These are phyloP conservation scores for Takifugu rubripes DNA, from an alignment of 2,797 vertebrate species.

Conservation along the genomic window DNA sequence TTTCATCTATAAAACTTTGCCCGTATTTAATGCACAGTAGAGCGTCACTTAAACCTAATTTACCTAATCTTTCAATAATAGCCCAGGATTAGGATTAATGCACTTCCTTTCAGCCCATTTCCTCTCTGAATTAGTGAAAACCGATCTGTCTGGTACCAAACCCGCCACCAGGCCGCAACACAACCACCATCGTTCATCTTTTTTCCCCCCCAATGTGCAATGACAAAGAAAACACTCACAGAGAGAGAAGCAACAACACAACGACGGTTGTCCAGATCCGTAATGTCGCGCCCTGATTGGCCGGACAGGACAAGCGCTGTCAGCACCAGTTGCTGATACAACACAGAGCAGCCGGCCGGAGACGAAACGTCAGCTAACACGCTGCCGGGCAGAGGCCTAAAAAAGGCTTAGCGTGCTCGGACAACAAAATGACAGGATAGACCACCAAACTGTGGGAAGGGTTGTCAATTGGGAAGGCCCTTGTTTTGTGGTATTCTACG, in stretches of 20 bases:
- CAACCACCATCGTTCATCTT: too few species aligned
- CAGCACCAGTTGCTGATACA: constrained; percentile 63
- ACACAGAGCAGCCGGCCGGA: constrained; percentile 53
- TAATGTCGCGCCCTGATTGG: constrained; percentile 39
- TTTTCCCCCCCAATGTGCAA: too few species aligned
- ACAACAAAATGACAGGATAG: constrained; percentile 21
- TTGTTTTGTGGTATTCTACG: too few species aligned
- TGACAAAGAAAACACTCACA: too few species aligned
- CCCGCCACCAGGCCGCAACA: constrained; percentile 4
- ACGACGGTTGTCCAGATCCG: constrained; percentile 32
- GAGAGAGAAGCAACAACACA: too few species aligned
- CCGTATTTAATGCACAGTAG: not conserved
- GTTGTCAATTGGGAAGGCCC: not conserved
- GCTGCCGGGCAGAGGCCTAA: constrained; percentile 27
- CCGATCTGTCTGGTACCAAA: constrained; percentile 25
- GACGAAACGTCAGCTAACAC: constrained; percentile 13
- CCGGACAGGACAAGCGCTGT: constrained; percentile 55
- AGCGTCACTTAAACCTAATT: not conserved
- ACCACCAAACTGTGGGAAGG: constrained; percentile 9
- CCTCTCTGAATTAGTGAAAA: constrained; percentile 30
- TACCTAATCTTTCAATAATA: constrained; percentile 17
- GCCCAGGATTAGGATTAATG: constrained; percentile 15
- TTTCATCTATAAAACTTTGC: too few species aligned
- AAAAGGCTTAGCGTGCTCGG: constrained; percentile 23
- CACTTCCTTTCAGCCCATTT: constrained; percentile 13